Evolutionary conservation across 1,140 invertebrate genomes (phyloP), one percentile per base, ranked within the genome.

Genomic region (Heliconius hermathena): DNA sequence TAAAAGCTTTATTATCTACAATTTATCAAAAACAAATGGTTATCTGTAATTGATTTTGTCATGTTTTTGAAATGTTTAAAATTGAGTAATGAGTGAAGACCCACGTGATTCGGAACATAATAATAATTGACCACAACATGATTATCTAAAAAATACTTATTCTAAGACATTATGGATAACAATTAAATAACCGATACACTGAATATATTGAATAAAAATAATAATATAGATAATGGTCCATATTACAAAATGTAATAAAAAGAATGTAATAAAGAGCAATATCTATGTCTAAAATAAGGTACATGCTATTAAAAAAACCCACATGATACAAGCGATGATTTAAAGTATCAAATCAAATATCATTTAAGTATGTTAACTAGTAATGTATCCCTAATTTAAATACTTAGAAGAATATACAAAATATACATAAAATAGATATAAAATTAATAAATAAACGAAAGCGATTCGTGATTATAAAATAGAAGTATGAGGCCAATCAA

Each of bases 241-340:
- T 83, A 81, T 84, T 82, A 78, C 66, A 74, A 80, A 83, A 46
- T 74, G 79, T 79, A 82, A 82, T 49, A 52, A 38, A 81, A 83
- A 80, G 70, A 66, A 74, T 66, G 38, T 74, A 87, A 85, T 83
- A 85, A 46, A 83, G 90, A 90, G 84, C 89, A 88, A 79, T 82
- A 81, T 81, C 86, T 80, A 80, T 60, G 71, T 78, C 83, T 36
- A 78, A 85, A 85, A 71, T 66, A 82, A 84, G 88, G 88, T 78
- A 85, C 93, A 94, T 93, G 93, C 93, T 88, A 94, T 94, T 94
- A 94, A 94, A 94, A 94, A 94, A 93, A 93, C 93, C 93, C 93
- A 94, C 93, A 94, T 93, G 93, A 93, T 89, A 92, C 41, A 75
- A 82, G 91, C 90, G 85, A 92, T 89, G 87, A 80, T 86, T 72